Evolutionary conservation across 2,888 invertebrate genomes (phyloP), one percentile per base, ranked within the genome.

Genomic region (Anorthoa munda): DNA sequence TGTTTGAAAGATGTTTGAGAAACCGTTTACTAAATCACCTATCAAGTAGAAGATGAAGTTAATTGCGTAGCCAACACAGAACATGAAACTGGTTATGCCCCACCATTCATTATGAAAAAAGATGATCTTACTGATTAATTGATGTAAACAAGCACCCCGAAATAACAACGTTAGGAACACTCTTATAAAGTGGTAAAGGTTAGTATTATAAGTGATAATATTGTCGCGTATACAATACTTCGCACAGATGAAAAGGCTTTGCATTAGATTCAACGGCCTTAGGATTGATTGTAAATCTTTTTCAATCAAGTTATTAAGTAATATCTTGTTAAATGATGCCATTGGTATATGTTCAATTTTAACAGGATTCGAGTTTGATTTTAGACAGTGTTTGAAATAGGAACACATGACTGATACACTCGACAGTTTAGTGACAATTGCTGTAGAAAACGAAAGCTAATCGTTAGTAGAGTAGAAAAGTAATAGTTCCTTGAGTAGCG

Each of bases 201-300:
- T 53, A 58, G 53, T 50, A 13, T 66, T 80, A 12, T 31, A 13
- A 31, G 63, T 59, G 4, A 79, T 70, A 17, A 70, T 23, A n/a
- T 70, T 68, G 7, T 66, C 23, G 1, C 53, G 51, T 45, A 79
- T 31, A 11, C 17, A 53, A 75, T 79, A 79, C n/a, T 75, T 79
- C 7, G 66, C 53, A 23, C 45, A 59, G 0, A 80, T 21, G 5
- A 80, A 66, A 7, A 79, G 0, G 7, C 13, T 31, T 45, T 50
- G 75, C 58, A 80, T 64, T 3, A 66, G 12, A 63, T 80, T 63
- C 23, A 79, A 69, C 12, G 80, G 80, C 15, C 21, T 68, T 2
- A 79, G 15, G 21, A 60, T 60, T 45, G 60, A 50, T 69, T 68
- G 74, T 18, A 79, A 59, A 26, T 80, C 51, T 46, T 66, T 17